Evolutionary conservation across 2,888 invertebrate species (phyloP).

Genomic region (Lamproptera curius): DNA sequence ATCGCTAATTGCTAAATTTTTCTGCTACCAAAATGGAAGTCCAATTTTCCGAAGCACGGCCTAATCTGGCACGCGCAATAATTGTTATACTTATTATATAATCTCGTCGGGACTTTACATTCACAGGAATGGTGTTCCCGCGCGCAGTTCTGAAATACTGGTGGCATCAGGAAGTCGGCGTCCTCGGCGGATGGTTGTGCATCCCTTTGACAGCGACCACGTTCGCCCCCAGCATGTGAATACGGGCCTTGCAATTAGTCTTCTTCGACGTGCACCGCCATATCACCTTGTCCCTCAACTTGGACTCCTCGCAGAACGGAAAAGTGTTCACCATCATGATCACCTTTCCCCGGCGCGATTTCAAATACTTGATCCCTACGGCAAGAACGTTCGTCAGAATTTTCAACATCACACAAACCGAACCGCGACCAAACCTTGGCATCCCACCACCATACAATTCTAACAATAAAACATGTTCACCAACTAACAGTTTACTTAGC

Average conservation of each 20-base stretch:
- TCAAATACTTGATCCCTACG: slow-evolving; percentile 72
- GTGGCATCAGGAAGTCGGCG: slow-evolving; percentile 41
- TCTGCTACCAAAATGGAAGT: too few relatives aligned
- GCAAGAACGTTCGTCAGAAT: slow-evolving; percentile 49
- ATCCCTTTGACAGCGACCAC: slow-evolving; percentile 73
- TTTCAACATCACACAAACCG: slow-evolving; percentile 21
- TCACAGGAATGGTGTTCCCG: too few relatives aligned
- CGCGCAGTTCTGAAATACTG: neutral
- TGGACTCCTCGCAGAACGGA: slow-evolving; percentile 75
- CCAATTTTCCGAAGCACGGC: too few relatives aligned
- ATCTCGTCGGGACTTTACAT: too few relatives aligned
- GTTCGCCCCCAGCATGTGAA: slow-evolving; percentile 68
- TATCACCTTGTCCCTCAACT: slow-evolving; percentile 71
- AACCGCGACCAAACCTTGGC: slow-evolving; percentile 6
- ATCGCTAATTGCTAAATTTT: too few relatives aligned
- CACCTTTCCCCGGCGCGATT: slow-evolving; percentile 72
- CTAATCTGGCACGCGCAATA: too few relatives aligned
- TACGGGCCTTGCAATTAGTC: slow-evolving; percentile 72
- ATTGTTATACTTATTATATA: too few relatives aligned
- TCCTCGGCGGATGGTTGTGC: slow-evolving; percentile 72
- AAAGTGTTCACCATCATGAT: slow-evolving; percentile 77
- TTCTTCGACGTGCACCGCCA: slow-evolving; percentile 76
- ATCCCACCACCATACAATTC: slow-evolving; percentile 25
- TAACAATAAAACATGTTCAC: neutral
- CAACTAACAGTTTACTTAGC: neutral